These are phyloP conservation scores for Macquaria ambigua DNA, from an alignment of 2,113 vertebrate genomes.

Conservation along the genomic window DNA sequence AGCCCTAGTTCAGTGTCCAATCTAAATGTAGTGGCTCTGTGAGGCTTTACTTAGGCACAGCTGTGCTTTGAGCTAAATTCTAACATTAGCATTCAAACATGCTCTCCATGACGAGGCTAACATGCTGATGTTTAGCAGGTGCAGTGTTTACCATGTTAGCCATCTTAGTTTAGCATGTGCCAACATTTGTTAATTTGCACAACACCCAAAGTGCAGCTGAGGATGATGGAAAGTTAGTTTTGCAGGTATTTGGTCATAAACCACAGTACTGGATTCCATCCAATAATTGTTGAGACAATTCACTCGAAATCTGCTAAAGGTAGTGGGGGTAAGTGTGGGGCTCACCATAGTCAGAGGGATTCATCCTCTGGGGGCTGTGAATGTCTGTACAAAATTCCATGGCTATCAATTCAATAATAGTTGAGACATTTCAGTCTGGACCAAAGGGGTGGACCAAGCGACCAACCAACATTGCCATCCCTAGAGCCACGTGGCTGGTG, in stretches of 20 bases:
- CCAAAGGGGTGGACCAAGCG: background rate
- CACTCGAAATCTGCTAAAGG: background rate
- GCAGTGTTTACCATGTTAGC: background rate
- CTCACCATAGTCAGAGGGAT: background rate
- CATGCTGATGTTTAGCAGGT: background rate
- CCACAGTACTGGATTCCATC: background rate
- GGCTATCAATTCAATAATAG: too few species aligned
- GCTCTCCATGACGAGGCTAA: background rate
- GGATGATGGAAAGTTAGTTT: background rate
- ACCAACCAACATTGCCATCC: background rate
- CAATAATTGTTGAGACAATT: too few species aligned
- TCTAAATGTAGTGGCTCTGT: too few species aligned
- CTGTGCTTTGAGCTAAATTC: too few species aligned
- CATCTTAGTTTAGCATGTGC: background rate
- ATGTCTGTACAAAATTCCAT: background rate
- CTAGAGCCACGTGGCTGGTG: too few species aligned
- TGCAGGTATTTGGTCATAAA: background rate
- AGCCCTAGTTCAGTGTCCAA: too few species aligned
- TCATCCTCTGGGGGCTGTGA: background rate
- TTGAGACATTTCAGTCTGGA: background rate
- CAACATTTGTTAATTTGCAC: background rate
- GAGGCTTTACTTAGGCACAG: too few species aligned
- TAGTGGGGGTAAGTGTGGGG: background rate
- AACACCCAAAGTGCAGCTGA: background rate
- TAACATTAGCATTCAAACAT: background rate